phyloP scores from a whole-genome alignment of 1,140 invertebrate species.

The Aethina tumida region DNA sequence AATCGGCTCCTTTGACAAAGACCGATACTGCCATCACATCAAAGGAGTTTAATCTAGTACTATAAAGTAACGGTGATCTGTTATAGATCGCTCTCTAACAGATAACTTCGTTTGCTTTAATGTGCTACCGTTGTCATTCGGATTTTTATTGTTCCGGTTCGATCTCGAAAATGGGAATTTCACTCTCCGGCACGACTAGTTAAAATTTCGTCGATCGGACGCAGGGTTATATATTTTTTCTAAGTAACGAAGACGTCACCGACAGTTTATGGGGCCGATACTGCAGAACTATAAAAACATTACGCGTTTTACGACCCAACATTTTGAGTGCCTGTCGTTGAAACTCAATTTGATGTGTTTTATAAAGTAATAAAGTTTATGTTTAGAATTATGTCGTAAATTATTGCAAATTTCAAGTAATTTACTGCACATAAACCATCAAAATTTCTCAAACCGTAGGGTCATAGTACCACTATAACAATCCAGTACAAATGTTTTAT shows the following conservation, averaged over 20 bases:
- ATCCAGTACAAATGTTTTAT: too few relatives aligned
- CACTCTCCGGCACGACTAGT: conserved; percentile 8
- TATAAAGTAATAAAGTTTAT: conserved; percentile 8
- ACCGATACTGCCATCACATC: too few relatives aligned
- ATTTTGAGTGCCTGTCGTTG: conserved; percentile 7
- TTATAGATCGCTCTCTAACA: too few relatives aligned
- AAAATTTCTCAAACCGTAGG: not conserved
- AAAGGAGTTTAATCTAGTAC: too few relatives aligned
- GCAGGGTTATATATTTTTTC: conserved; percentile 17
- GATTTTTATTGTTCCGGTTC: conserved; percentile 18
- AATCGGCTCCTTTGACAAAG: too few relatives aligned
- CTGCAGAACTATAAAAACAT: conserved; percentile 13
- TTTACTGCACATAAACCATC: conserved; percentile 2
- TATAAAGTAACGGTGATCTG: too few relatives aligned
- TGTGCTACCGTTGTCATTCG: conserved; percentile 21
- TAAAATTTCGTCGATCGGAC: conserved; percentile 14
- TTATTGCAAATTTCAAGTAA: conserved; percentile 1
- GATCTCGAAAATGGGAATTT: conserved; percentile 15
- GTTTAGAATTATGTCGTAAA: conserved; percentile 3
- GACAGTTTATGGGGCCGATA: conserved; percentile 16
- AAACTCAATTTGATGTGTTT: conserved; percentile 9
- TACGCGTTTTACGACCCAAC: conserved; percentile 12
- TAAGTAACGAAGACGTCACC: conserved; percentile 16
- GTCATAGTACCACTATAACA: too few relatives aligned
- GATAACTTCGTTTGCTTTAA: conserved; percentile 18